Conservation (phyloP, 2,113 vertebrate species). For the Gambusia affinis region DNA sequence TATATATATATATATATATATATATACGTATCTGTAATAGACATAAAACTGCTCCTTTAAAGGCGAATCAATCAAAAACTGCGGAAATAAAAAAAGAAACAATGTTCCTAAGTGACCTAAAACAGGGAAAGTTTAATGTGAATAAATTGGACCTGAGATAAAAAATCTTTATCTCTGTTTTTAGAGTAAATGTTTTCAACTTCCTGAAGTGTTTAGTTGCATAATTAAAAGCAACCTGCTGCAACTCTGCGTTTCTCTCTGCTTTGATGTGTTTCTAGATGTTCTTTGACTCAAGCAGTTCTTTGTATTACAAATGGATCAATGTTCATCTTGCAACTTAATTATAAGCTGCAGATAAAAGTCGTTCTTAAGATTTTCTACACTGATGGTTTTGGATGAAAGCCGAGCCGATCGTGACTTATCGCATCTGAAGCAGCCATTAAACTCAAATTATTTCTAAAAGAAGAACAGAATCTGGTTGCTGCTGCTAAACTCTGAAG, state of each 20-base stretch:
- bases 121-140: no score
- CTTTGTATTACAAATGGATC: background rate
- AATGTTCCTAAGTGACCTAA: no score
- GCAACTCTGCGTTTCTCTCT: background rate
- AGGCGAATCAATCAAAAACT: no score
- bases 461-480: constrained; percentile 1
- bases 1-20: no score
- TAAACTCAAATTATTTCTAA: background rate
- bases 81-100: no score
- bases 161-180: background rate
- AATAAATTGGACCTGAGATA: background rate
- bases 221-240: background rate
- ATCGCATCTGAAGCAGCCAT: background rate
- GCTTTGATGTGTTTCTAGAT: background rate
- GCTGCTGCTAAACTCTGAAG: constrained; percentile 18
- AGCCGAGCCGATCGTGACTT: background rate
- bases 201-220: background rate
- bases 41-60: no score
- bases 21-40: no score
- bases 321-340: background rate
- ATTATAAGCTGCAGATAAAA: background rate
- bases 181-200: no score
- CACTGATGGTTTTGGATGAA: background rate
- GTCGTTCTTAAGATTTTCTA: background rate
- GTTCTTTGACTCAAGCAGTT: background rate